Conservation (phyloP, 1,140 invertebrate species). For the Hydropsyche tenuis region DNA sequence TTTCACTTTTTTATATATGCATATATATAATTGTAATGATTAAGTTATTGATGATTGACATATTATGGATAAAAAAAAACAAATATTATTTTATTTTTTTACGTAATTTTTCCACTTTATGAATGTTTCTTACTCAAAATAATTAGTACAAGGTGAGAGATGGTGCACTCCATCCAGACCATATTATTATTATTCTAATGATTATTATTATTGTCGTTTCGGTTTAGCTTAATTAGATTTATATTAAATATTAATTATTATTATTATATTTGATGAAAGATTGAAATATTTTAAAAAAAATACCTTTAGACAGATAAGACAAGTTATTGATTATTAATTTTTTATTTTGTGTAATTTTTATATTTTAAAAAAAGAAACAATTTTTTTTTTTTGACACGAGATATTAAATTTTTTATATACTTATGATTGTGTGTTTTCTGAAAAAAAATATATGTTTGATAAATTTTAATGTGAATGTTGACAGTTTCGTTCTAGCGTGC, state of each 20-base stretch:
- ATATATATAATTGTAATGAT: slow-evolving; percentile 23
- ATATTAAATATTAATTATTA: slow-evolving; percentile 45
- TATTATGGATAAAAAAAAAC: slow-evolving; percentile 22
- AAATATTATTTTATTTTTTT: slow-evolving; percentile 51
- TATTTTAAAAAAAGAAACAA: slow-evolving; percentile 37
- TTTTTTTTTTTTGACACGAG: slow-evolving; percentile 30
- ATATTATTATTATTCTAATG: slow-evolving; percentile 37
- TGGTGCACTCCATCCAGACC: slow-evolving; percentile 35
- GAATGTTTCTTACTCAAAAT: slow-evolving; percentile 42
- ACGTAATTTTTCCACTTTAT: slow-evolving; percentile 48
- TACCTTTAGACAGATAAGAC: slow-evolving; percentile 42
- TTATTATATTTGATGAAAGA: slow-evolving; percentile 34
- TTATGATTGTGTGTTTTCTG: slow-evolving; percentile 38
- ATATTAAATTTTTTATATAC: slow-evolving; percentile 42
- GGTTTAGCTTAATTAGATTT: slow-evolving; percentile 49
- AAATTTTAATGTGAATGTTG: slow-evolving; percentile 37
- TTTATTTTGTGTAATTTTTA: slow-evolving; percentile 49
- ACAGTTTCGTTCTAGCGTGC: slow-evolving; percentile 29
- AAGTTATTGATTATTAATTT: slow-evolving; percentile 44
- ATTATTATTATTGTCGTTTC: slow-evolving; percentile 40
- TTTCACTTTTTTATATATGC: slow-evolving; percentile 4
- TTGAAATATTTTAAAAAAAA: slow-evolving; percentile 48
- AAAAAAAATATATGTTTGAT: slow-evolving; percentile 29
- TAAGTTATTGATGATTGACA: slow-evolving; percentile 36
- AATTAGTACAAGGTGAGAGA: slow-evolving; percentile 46